These are phyloP conservation scores for Drosophila seguyi DNA, from an alignment of 1,140 invertebrate species.

Conservation along the genomic window DNA sequence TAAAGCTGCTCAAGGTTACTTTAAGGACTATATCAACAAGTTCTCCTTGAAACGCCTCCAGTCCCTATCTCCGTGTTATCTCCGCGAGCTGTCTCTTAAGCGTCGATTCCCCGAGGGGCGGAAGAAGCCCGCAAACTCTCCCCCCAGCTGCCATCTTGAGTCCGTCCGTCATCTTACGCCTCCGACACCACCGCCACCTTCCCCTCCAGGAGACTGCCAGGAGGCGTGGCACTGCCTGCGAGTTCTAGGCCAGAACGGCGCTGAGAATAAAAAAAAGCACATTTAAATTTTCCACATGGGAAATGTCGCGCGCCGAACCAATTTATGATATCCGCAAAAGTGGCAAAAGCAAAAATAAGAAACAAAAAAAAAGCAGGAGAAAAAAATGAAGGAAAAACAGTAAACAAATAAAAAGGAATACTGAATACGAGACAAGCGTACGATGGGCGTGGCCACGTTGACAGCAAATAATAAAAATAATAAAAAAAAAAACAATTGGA, in stretches of 20 bases:
- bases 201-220: background rate
- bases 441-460: slow-evolving; percentile 58
- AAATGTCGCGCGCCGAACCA: slow-evolving; percentile 77
- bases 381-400: slow-evolving; percentile 21
- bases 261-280: slow-evolving; percentile 54
- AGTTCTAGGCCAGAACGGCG: slow-evolving; percentile 24
- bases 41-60: slow-evolving; percentile 12
- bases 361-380: slow-evolving; percentile 16
- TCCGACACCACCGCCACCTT: background rate
- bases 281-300: slow-evolving; percentile 81
- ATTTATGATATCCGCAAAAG: slow-evolving; percentile 81
- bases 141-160: slow-evolving; percentile 33
- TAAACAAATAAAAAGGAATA: slow-evolving; percentile 29
- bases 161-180: slow-evolving; percentile 26
- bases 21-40: slow-evolving; percentile 29
- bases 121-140: slow-evolving; percentile 2
- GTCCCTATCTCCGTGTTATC: background rate
- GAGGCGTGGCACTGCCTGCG: slow-evolving; percentile 19
- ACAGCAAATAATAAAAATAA: slow-evolving; percentile 58
- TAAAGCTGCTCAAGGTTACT: background rate
- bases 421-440: slow-evolving; percentile 16
- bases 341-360: slow-evolving; percentile 53
- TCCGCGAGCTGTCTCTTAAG: slow-evolving; percentile 13
- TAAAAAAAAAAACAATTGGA: slow-evolving; percentile 30
- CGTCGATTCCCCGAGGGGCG: slow-evolving; percentile 8